Conservation (phyloP, 2,113 vertebrate species). For the Vicugna pacos region DNA sequence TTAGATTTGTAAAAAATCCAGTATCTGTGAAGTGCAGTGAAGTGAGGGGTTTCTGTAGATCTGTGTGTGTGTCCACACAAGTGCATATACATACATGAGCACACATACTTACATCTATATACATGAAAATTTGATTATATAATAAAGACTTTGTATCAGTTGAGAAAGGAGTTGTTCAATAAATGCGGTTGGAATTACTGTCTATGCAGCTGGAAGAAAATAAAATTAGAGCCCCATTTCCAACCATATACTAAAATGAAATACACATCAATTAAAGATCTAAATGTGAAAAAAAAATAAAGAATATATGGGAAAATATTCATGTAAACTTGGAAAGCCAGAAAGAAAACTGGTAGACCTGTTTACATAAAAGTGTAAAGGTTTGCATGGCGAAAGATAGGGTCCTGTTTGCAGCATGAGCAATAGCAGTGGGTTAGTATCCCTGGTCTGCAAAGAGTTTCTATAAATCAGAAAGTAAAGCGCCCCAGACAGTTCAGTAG, state of each 20-base stretch:
- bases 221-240: constrained; percentile 4
- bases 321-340: not conserved
- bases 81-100: not conserved
- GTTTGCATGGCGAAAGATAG: not conserved
- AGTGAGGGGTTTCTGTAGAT: not conserved
- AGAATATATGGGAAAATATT: not conserved
- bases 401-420: not conserved
- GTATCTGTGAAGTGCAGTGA: not conserved
- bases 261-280: not conserved
- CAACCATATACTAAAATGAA: not conserved
- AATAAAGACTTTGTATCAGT: not conserved
- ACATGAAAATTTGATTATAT: not conserved
- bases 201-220: not conserved
- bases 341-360: not conserved
- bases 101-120: not conserved
- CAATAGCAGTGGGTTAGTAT: not conserved
- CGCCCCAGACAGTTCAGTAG: not conserved
- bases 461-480: not conserved
- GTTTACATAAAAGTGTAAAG: not conserved
- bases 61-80: no score
- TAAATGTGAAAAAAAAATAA: not conserved
- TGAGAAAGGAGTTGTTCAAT: not conserved
- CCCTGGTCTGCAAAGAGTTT: not conserved
- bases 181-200: not conserved
- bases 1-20: not conserved